phyloP scores from a whole-genome alignment of 2,113 vertebrate species.

The Chlamydotis undulata region DNA sequence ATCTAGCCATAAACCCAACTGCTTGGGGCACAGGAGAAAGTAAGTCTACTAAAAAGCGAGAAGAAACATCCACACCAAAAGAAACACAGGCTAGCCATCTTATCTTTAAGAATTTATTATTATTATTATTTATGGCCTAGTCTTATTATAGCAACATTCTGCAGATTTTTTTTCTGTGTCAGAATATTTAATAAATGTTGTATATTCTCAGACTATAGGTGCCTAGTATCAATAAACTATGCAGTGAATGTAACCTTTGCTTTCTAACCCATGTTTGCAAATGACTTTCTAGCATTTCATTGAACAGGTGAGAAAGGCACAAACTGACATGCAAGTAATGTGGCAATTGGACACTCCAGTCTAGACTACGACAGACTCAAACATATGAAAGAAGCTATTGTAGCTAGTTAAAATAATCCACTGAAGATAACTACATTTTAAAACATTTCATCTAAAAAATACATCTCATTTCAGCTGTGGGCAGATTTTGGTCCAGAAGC shows the following conservation, averaged over 20 bases:
- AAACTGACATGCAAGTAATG: background rate
- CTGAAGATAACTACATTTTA: background rate
- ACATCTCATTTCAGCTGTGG: background rate
- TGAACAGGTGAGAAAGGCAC: constrained; percentile 17
- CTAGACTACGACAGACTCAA: background rate
- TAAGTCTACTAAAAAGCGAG: background rate
- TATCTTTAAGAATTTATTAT: background rate
- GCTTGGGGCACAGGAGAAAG: background rate
- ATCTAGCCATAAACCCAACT: background rate
- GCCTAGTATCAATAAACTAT: background rate
- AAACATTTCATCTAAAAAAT: background rate
- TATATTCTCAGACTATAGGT: constrained; percentile 13
- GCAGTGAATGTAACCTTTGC: background rate
- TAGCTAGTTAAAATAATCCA: constrained; percentile 8
- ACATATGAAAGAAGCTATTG: background rate
- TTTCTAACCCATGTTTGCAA: constrained; percentile 7
- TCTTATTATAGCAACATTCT: background rate
- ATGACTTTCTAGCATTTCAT: constrained; percentile 20
- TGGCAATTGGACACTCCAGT: background rate
- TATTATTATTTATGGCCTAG: background rate
- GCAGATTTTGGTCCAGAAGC: background rate
- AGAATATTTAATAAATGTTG: background rate
- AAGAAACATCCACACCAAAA: background rate
- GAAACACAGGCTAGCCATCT: background rate
- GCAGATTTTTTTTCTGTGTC: background rate